Evolutionary conservation across 2,888 invertebrate species (phyloP).

Genomic region (Drosophila parthenogenetica): DNA sequence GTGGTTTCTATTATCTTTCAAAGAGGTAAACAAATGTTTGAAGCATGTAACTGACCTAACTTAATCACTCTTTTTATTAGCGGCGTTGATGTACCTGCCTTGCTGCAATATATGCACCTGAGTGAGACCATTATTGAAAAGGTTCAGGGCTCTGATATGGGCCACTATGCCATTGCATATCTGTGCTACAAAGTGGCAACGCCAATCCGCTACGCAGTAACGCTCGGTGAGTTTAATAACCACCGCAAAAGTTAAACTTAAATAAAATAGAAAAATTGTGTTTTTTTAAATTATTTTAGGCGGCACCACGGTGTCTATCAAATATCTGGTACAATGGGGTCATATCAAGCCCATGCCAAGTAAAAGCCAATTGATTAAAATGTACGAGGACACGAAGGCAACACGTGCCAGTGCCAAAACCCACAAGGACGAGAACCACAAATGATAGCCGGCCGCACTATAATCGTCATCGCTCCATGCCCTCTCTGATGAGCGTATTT

Average conservation of each 20-base stretch:
- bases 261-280: not conserved
- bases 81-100: constrained; percentile 94
- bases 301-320: constrained; percentile 94
- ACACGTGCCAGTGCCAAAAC: constrained; percentile 74
- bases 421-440: constrained; percentile 57
- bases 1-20: constrained; percentile 93
- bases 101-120: constrained; percentile 91
- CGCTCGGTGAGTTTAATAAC: constrained; percentile 88
- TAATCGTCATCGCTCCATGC: not conserved
- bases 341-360: constrained; percentile 93
- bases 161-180: constrained; percentile 95
- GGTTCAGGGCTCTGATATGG: constrained; percentile 92
- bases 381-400: constrained; percentile 86
- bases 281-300: constrained; percentile 85
- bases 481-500: constrained; percentile 11
- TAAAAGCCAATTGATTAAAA: constrained; percentile 87
- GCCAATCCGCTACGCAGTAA: constrained; percentile 96
- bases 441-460: constrained; percentile 55
- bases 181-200: constrained; percentile 97
- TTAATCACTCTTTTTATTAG: constrained; percentile 85
- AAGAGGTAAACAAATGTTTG: constrained; percentile 88
- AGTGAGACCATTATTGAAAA: constrained; percentile 92
- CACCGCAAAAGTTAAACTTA: not conserved
- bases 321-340: constrained; percentile 91
- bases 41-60: not conserved